These are phyloP conservation scores for Eupithecia tripunctaria DNA, from an alignment of 2,888 invertebrate genomes.

Conservation along the genomic window DNA sequence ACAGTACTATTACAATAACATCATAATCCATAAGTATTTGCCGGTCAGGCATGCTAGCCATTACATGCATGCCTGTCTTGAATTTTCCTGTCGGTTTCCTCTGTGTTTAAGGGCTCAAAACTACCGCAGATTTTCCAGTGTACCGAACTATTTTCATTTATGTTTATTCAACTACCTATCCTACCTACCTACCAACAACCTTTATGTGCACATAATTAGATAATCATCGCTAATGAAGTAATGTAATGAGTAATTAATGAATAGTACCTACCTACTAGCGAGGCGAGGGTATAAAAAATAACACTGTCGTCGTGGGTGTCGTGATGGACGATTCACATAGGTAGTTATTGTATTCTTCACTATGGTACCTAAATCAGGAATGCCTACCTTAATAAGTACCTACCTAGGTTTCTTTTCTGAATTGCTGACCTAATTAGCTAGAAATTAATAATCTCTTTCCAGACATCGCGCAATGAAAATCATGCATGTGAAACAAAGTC, in stretches of 20 bases:
- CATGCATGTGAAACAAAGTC: constrained; percentile 41
- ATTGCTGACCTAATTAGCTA: not conserved
- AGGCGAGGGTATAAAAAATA: no score
- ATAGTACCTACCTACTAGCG: no score
- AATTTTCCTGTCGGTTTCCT: no score
- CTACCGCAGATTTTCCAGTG: not conserved
- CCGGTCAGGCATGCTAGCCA: not conserved
- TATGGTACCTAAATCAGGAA: no score
- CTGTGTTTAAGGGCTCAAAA: not conserved
- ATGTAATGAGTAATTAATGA: no score
- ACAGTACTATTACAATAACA: not conserved
- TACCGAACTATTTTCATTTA: not conserved
- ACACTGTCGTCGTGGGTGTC: no score
- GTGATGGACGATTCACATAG: no score
- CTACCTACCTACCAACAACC: no score
- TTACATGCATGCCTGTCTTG: no score
- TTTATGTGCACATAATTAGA: no score
- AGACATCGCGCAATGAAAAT: constrained; percentile 50
- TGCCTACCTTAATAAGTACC: not conserved
- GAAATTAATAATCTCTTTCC: constrained; percentile 28
- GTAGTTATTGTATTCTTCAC: no score
- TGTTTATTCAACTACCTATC: not conserved
- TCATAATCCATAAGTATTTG: not conserved
- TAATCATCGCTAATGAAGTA: no score
- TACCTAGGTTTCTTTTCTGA: not conserved